Conservation (phyloP, 2,113 vertebrate species). For the Megaptera novaeangliae region DNA sequence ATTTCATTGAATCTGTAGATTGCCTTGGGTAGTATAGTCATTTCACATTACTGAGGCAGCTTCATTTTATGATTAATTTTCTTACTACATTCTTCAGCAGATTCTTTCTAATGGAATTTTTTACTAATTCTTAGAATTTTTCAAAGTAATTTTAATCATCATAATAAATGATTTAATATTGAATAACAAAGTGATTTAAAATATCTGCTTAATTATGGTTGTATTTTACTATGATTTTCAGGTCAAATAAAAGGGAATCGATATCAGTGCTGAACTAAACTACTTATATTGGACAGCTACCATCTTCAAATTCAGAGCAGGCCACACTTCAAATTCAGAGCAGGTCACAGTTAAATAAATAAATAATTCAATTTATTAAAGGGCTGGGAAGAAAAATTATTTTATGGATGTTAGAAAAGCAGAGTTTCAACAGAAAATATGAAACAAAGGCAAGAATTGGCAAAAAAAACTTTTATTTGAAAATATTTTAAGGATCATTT, state of each 20-base stretch:
- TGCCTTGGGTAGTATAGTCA: neutral
- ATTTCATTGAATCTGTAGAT: too few relatives aligned
- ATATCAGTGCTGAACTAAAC: neutral
- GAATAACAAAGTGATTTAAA: constrained; percentile 3
- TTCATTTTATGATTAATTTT: constrained; percentile 11
- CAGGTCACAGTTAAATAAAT: neutral
- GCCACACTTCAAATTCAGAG: neutral
- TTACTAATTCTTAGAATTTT: neutral
- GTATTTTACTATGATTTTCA: neutral
- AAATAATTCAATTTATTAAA: neutral
- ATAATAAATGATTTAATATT: neutral
- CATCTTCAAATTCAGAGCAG: constrained; percentile 3
- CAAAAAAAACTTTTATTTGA: neutral
- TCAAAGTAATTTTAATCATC: neutral
- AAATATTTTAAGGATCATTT: constrained; percentile 1
- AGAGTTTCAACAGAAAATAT: neutral
- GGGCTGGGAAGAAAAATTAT: neutral
- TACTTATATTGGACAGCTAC: neutral
- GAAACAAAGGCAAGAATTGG: neutral
- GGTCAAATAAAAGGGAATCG: neutral
- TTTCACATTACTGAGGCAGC: neutral
- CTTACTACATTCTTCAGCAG: neutral
- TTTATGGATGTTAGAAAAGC: neutral
- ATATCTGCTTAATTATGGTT: neutral
- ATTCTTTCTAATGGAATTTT: neutral